Evolutionary conservation across 2,113 vertebrate species (phyloP).

Genomic region (Xenopus tropicalis): UCB_Xtro_10.0 CM004448.2:41862501-41863000

Average conservation of each 20-base stretch:
- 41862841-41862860: too few species aligned
- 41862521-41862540: too few species aligned
- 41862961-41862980: too few species aligned
- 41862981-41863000: too few species aligned
- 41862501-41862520: too few species aligned
- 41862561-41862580: slow-evolving; percentile 21
- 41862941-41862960: too few species aligned
- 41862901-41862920: too few species aligned
- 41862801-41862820: not conserved
- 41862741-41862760: not conserved
- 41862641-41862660: not conserved
- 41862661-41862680: slow-evolving; percentile 16
- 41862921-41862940: too few species aligned
- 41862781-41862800: slow-evolving; percentile 1
- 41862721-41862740: slow-evolving; percentile 5
- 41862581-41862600: slow-evolving; percentile 23
- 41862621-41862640: slow-evolving; percentile 17
- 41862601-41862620: slow-evolving; percentile 5
- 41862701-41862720: not conserved
- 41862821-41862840: too few species aligned
- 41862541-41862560: slow-evolving; percentile 6
- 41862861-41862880: too few species aligned
- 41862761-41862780: slow-evolving; percentile 3
- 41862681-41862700: slow-evolving; percentile 8
- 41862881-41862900: too few species aligned